Percentiles rank a stretch among this genome's conserved stretches.
These are phyloP conservation scores for Aselliscus stoliczkanus DNA, from an alignment of 2,797 vertebrate species.

Conservation along the genomic window DNA sequence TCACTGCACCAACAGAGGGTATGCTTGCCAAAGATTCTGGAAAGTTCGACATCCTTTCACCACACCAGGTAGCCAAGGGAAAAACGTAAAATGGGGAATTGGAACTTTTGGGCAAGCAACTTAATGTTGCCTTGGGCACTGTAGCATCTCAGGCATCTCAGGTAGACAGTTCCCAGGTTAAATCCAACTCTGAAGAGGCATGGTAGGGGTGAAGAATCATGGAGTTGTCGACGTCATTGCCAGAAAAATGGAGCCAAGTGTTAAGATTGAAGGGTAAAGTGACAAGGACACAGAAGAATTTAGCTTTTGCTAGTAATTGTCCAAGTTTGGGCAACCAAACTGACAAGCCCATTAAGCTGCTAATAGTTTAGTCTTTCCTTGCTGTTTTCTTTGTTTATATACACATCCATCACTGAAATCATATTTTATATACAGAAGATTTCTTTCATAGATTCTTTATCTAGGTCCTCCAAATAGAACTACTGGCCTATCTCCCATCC, in stretches of 20 bases:
- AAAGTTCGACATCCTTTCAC: background rate
- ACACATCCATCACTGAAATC: background rate
- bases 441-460: background rate
- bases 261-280: background rate
- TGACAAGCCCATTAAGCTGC: background rate
- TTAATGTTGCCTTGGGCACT: background rate
- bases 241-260: conserved; percentile 13
- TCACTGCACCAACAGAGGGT: background rate
- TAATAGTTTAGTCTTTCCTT: conserved; percentile 32
- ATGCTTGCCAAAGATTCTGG: background rate
- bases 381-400: conserved; percentile 19
- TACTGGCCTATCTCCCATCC: background rate
- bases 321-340: background rate
- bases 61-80: background rate
- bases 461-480: background rate
- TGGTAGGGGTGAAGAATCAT: background rate
- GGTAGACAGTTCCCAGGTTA: background rate
- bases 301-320: background rate
- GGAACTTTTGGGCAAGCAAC: background rate
- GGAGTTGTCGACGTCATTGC: background rate
- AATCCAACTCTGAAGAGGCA: background rate
- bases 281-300: conserved; percentile 5
- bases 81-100: background rate
- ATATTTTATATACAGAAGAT: background rate
- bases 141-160: background rate